These are phyloP conservation scores for Ctenomys sociabilis DNA, from an alignment of 2,113 vertebrate species.

Conservation along the genomic window DNA sequence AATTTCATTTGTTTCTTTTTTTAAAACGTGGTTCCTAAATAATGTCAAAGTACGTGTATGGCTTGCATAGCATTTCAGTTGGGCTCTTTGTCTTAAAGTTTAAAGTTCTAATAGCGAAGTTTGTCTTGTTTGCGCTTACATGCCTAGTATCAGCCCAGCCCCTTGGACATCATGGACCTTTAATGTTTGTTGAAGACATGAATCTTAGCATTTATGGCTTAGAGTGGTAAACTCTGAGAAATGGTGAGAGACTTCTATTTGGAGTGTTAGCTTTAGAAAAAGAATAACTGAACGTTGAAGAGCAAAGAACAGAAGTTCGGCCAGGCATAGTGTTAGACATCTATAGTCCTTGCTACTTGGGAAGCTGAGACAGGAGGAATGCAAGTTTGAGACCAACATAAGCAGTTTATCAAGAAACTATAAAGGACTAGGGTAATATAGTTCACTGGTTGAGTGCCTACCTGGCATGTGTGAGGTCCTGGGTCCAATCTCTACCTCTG, in stretches of 20 bases:
- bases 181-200: slow-evolving; percentile 47
- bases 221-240: slow-evolving; percentile 33
- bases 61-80: not conserved
- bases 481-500: not conserved
- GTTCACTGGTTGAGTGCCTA: not conserved
- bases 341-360: not conserved
- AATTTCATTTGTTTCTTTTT: slow-evolving; percentile 38
- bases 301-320: not conserved
- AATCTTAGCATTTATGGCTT: slow-evolving; percentile 11
- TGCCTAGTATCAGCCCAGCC: not conserved
- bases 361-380: not conserved
- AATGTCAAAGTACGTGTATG: not conserved
- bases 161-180: not conserved
- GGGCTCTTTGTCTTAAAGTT: not conserved
- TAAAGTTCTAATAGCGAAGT: not conserved
- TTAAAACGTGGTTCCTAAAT: slow-evolving; percentile 31
- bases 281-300: not conserved
- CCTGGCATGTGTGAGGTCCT: not conserved
- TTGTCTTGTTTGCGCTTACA: not conserved
- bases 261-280: slow-evolving; percentile 11
- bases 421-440: not conserved
- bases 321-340: not conserved
- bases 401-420: not conserved
- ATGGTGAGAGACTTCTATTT: not conserved
- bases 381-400: not conserved